phyloP scores from a whole-genome alignment of 2,797 vertebrate genomes.

The Caiman crocodilus region DNA sequence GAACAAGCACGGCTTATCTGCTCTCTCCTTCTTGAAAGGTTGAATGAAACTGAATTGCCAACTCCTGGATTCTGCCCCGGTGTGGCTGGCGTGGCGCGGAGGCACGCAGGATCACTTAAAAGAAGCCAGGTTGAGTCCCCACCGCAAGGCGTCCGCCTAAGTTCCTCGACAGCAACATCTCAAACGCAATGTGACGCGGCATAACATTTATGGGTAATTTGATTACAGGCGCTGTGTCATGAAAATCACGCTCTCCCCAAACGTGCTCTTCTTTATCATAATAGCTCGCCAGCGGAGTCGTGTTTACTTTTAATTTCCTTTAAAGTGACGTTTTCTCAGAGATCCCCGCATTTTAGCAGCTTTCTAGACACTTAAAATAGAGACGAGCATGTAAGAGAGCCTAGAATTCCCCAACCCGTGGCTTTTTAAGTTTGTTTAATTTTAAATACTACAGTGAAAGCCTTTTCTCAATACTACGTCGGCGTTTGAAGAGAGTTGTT shows the following conservation, averaged over 20 bases:
- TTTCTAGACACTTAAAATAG: not conserved
- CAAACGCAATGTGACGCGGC: constrained; percentile 56
- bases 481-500: not conserved
- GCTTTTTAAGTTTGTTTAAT: constrained; percentile 26
- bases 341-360: not conserved
- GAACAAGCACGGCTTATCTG: constrained; percentile 77
- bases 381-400: not conserved
- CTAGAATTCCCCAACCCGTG: not conserved
- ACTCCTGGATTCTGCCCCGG: constrained; percentile 68
- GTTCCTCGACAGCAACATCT: constrained; percentile 66
- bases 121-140: constrained; percentile 62
- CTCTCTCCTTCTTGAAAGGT: constrained; percentile 77
- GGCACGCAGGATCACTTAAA: constrained; percentile 62
- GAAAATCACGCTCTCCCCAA: constrained; percentile 68
- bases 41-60: constrained; percentile 75
- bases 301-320: constrained; percentile 23
- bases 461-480: not conserved
- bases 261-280: constrained; percentile 64
- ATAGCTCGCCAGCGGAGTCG: constrained; percentile 35
- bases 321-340: constrained; percentile 6
- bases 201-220: constrained; percentile 72
- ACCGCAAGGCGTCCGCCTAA: constrained; percentile 26
- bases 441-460: constrained; percentile 10
- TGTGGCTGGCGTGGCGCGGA: constrained; percentile 75
- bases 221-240: constrained; percentile 72